Evolutionary conservation across 2,797 vertebrate species (phyloP).

Genomic region (Peromyscus attwateri): DNA sequence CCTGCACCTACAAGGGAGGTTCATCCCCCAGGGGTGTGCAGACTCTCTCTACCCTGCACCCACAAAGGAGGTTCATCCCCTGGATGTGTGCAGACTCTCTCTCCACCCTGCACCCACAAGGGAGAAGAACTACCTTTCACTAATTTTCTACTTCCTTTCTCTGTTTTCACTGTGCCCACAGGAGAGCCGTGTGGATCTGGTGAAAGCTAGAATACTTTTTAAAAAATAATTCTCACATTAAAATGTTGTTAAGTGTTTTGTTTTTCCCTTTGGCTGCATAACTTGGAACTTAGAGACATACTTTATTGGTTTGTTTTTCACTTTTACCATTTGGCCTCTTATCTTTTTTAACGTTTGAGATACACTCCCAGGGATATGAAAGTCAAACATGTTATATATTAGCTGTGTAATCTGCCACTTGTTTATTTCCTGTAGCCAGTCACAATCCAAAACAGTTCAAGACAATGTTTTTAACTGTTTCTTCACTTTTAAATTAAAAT

Average conservation of each 20-base stretch:
- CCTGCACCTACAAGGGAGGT: no score
- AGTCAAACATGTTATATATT: background rate
- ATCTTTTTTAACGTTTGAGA: background rate
- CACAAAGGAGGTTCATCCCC: background rate
- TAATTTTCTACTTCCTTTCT: background rate
- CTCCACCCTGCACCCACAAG: background rate
- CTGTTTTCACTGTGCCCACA: background rate
- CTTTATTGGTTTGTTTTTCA: background rate
- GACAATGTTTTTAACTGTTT: slow-evolving; percentile 38
- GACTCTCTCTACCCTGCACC: background rate
- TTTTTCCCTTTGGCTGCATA: slow-evolving; percentile 22
- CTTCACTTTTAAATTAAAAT: slow-evolving; percentile 72
- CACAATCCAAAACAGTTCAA: slow-evolving; percentile 36
- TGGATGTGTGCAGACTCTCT: background rate
- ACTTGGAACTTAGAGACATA: background rate
- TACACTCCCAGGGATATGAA: background rate
- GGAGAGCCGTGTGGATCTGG: background rate
- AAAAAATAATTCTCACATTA: background rate
- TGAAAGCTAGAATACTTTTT: background rate
- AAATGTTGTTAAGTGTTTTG: background rate
- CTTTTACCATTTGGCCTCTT: background rate
- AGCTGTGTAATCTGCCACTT: slow-evolving; percentile 9
- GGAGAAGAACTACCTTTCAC: background rate
- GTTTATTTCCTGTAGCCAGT: slow-evolving; percentile 53
- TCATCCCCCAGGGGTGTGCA: background rate